Evolutionary conservation across 2,888 invertebrate genomes (phyloP).

Genomic region (Catonia carolina): DNA sequence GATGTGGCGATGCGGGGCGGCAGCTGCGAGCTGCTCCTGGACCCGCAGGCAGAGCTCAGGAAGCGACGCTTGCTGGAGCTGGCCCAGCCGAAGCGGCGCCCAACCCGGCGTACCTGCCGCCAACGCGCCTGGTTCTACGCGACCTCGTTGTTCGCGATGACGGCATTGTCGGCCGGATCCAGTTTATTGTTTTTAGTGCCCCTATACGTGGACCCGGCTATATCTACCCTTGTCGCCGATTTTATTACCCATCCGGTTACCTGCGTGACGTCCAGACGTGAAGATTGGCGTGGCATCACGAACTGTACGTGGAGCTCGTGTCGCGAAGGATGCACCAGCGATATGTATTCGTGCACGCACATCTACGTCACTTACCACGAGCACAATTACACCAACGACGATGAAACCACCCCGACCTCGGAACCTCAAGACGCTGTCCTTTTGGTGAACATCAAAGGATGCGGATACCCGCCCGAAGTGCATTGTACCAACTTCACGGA

Average conservation of each 20-base stretch:
- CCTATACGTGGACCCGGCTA: slow-evolving; percentile 62
- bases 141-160: slow-evolving; percentile 61
- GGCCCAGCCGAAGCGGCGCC: slow-evolving; percentile 51
- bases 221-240: slow-evolving; percentile 54
- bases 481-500: slow-evolving; percentile 69
- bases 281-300: slow-evolving; percentile 63
- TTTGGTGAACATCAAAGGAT: slow-evolving; percentile 75
- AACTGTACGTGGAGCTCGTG: slow-evolving; percentile 78
- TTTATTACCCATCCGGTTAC: slow-evolving; percentile 66
- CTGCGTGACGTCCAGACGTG: slow-evolving; percentile 62
- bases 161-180: slow-evolving; percentile 64
- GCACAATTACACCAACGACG: slow-evolving; percentile 26
- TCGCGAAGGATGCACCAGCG: slow-evolving; percentile 73
- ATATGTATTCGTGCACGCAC: slow-evolving; percentile 62
- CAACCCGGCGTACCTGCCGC: slow-evolving; percentile 52
- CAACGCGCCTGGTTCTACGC: slow-evolving; percentile 65
- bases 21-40: slow-evolving; percentile 70
- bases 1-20: slow-evolving; percentile 52
- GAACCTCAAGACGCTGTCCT: slow-evolving; percentile 54
- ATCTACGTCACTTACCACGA: slow-evolving; percentile 49
- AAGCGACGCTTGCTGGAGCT: slow-evolving; percentile 55
- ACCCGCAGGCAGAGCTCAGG: slow-evolving; percentile 63
- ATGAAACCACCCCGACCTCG: slow-evolving; percentile 19
- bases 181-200: slow-evolving; percentile 67
- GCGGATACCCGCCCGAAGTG: slow-evolving; percentile 72